Conservation (phyloP, 2,797 vertebrate genomes). For the Anisognathus igniventris region DNA sequence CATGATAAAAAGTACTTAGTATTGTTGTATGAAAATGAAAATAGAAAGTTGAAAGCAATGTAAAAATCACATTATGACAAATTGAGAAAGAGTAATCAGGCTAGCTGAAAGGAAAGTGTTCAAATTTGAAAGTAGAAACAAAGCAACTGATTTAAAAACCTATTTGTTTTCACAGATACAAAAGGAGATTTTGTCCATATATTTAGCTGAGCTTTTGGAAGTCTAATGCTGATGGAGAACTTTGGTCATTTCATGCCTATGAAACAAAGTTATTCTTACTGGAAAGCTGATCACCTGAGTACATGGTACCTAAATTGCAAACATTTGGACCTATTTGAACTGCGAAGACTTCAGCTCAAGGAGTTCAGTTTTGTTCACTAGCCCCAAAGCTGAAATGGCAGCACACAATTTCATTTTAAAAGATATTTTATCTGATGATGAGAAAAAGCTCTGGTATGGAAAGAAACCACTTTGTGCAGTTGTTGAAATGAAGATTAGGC, state of each 20-base stretch:
- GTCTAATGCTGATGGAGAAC: not conserved
- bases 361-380: not conserved
- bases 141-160: not conserved
- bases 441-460: not conserved
- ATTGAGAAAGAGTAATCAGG: not conserved
- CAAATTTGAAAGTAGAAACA: not conserved
- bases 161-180: not conserved
- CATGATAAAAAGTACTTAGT: not conserved
- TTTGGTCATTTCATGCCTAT: not conserved
- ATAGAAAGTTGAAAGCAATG: not conserved
- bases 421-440: not conserved
- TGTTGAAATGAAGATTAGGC: not conserved
- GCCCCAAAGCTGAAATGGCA: not conserved
- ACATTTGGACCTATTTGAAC: not conserved
- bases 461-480: not conserved
- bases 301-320: not conserved
- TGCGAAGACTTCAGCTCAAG: not conserved
- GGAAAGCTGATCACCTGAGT: not conserved
- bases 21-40: not conserved
- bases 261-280: not conserved
- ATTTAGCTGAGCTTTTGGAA: not conserved
- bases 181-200: not conserved
- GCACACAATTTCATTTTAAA: not conserved
- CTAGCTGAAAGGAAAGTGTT: not conserved
- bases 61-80: not conserved